phyloP scores from a whole-genome alignment of 2,797 vertebrate species.

The Mastacembelus armatus region DNA sequence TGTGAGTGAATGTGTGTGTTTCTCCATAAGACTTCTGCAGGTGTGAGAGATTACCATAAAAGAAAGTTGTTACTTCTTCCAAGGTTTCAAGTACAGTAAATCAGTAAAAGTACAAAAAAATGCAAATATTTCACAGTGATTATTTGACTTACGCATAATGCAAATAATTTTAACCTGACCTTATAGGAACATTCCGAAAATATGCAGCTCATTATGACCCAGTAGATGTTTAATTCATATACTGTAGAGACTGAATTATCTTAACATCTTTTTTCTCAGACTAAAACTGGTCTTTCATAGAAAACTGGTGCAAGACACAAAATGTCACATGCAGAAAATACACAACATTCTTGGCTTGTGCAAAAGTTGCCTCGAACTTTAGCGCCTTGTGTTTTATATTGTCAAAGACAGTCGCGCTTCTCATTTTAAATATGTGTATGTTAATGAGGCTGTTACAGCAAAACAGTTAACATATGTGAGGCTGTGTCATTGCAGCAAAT shows the following conservation, averaged over 20 bases:
- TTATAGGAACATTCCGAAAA: constrained; percentile 38
- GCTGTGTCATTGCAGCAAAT: not conserved
- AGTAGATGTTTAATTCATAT: constrained; percentile 63
- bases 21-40: not conserved
- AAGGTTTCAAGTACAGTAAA: constrained; percentile 29
- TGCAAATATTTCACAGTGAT: constrained; percentile 10
- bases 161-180: constrained; percentile 18
- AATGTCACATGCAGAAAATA: constrained; percentile 35
- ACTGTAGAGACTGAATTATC: constrained; percentile 34
- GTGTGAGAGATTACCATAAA: constrained; percentile 21
- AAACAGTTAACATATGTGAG: not conserved
- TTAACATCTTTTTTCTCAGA: constrained; percentile 9
- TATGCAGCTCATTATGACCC: constrained; percentile 29
- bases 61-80: constrained; percentile 6
- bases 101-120: constrained; percentile 16
- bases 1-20: constrained; percentile 25
- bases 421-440: no score
- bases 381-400: constrained; percentile 16
- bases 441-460: not conserved
- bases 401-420: not conserved
- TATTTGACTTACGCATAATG: constrained; percentile 31
- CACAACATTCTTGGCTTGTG: not conserved
- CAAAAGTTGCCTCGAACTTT: not conserved
- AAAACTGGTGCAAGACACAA: constrained; percentile 1
- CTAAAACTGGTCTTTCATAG: constrained; percentile 1